phyloP scores from a whole-genome alignment of 2,113 vertebrate genomes.

The Serilophus lunatus region DNA sequence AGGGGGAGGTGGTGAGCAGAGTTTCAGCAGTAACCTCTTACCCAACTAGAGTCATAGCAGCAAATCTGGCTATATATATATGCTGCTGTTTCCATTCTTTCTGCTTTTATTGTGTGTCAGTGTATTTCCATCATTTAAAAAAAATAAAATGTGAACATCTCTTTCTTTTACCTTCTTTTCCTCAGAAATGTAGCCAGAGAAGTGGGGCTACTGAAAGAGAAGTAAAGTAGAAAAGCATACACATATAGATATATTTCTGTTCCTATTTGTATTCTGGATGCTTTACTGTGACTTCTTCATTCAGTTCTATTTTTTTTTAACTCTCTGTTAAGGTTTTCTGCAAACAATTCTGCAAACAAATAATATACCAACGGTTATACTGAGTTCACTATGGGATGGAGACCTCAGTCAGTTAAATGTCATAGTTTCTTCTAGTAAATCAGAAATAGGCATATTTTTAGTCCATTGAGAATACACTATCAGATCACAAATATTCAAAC shows the following conservation, averaged over 20 bases:
- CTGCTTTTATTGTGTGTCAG: background rate
- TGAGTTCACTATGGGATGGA: background rate
- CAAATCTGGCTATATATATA: background rate
- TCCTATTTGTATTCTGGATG: background rate
- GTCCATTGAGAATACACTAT: background rate
- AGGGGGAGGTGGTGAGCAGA: background rate
- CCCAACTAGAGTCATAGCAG: background rate
- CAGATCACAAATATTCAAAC: conserved; percentile 20
- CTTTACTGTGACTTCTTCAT: background rate
- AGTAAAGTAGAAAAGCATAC: background rate
- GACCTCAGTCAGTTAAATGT: background rate
- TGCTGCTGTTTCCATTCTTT: background rate
- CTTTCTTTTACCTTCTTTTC: background rate
- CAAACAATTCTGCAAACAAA: background rate
- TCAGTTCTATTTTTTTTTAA: background rate
- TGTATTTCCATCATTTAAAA: background rate
- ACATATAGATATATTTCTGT: background rate
- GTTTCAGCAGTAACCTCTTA: background rate
- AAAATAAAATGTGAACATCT: background rate
- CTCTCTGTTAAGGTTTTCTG: background rate
- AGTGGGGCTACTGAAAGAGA: background rate
- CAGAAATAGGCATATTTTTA: background rate
- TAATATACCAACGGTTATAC: background rate
- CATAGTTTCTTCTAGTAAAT: background rate
- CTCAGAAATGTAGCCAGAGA: background rate